Conservation (phyloP, 2,888 invertebrate genomes). For the Oscheius sp. region DNA sequence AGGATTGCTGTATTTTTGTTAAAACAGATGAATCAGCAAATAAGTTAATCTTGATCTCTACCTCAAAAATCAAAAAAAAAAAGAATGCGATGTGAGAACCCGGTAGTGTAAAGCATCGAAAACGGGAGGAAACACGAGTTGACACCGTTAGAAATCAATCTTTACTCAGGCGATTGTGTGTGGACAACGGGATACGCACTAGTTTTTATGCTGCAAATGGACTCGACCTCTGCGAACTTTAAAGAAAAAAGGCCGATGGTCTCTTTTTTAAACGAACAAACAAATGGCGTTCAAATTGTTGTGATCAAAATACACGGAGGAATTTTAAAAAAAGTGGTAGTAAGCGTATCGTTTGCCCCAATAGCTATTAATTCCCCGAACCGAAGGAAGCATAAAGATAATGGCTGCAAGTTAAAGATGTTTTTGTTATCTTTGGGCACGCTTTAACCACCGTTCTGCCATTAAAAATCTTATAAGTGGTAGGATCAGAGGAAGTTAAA, state of each 20-base stretch:
- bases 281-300: neutral
- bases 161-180: neutral
- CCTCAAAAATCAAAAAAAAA: no score
- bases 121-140: conserved; percentile 5
- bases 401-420: neutral
- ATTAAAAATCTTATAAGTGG: no score
- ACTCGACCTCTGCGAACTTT: no score
- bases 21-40: neutral
- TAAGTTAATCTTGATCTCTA: neutral
- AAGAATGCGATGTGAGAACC: neutral
- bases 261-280: neutral
- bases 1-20: neutral
- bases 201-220: neutral
- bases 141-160: conserved; percentile 6
- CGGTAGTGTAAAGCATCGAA: neutral
- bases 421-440: no score
- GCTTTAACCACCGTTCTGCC: no score
- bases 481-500: no score
- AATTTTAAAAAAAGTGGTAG: neutral
- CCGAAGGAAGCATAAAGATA: conserved; percentile 21
- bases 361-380: no score
- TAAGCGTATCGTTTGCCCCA: neutral
- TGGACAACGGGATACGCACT: neutral
- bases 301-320: neutral
- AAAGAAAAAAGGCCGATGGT: no score